Conservation (phyloP, 2,888 invertebrate species). For the Ecliptopera silaceata region DNA sequence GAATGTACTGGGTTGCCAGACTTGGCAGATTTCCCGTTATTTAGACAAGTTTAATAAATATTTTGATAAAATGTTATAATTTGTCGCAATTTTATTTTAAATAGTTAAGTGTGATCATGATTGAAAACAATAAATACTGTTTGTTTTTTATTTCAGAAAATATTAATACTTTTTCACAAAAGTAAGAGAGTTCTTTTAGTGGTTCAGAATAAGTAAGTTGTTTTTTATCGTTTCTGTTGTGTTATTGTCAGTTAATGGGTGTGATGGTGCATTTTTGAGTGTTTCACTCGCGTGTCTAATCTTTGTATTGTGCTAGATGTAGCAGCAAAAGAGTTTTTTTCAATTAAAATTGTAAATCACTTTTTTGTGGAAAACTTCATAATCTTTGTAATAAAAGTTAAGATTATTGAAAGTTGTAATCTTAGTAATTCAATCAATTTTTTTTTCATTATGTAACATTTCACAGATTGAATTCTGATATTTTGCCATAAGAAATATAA, state of each 20-base stretch:
- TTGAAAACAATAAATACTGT: too few species aligned
- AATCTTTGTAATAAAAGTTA: not conserved
- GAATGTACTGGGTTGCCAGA: slow-evolving; percentile 19
- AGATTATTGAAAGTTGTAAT: too few species aligned
- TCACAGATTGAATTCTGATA: too few species aligned
- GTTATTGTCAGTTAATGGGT: slow-evolving; percentile 62
- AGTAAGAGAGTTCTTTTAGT: not conserved
- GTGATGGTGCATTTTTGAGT: slow-evolving; percentile 62
- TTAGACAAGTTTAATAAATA: not conserved
- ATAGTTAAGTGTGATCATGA: too few species aligned
- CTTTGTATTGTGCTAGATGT: slow-evolving; percentile 36
- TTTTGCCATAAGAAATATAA: too few species aligned
- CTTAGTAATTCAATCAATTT: too few species aligned
- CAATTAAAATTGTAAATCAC: slow-evolving; percentile 20
- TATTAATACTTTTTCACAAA: too few species aligned
- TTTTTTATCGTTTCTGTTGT: slow-evolving; percentile 48
- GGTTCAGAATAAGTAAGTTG: slow-evolving; percentile 41
- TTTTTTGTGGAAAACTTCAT: slow-evolving; percentile 10
- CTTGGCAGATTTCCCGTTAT: not conserved
- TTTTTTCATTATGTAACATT: too few species aligned
- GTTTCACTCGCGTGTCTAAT: slow-evolving; percentile 42
- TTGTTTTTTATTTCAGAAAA: too few species aligned
- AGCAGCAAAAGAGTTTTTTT: slow-evolving; percentile 21
- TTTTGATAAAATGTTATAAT: too few species aligned
- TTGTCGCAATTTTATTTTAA: too few species aligned